Conservation (phyloP, 1,140 invertebrate genomes). For the Pollicipes pollicipes region DNA sequence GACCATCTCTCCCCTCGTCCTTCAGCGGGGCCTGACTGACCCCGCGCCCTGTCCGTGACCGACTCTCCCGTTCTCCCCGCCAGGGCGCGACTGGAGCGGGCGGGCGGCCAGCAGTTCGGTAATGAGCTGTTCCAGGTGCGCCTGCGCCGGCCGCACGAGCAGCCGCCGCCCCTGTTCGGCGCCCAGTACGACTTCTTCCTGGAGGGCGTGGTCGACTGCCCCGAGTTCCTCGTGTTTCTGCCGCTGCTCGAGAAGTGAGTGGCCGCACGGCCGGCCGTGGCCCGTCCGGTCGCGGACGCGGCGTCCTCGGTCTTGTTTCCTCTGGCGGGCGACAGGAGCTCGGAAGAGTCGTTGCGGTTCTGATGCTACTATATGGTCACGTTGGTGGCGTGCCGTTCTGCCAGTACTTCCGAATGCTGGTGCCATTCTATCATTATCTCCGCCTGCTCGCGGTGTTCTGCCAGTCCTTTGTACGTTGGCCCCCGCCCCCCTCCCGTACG, state of each 20-base stretch:
- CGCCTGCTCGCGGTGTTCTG: constrained; percentile 19
- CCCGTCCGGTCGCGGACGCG: background rate
- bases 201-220: constrained; percentile 92
- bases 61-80: constrained; percentile 11
- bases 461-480: too few relatives aligned
- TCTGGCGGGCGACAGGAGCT: constrained; percentile 5
- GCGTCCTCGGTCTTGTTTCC: constrained; percentile 7
- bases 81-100: constrained; percentile 39
- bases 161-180: constrained; percentile 72
- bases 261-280: background rate
- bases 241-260: constrained; percentile 54
- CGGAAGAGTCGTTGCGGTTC: constrained; percentile 6
- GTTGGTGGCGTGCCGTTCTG: too few relatives aligned
- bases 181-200: constrained; percentile 90
- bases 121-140: constrained; percentile 72
- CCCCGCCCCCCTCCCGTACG: too few relatives aligned
- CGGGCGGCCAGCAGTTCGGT: constrained; percentile 48
- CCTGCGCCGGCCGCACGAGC: constrained; percentile 49
- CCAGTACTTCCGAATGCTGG: too few relatives aligned
- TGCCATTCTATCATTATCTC: too few relatives aligned
- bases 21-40: too few relatives aligned
- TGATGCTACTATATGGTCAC: too few relatives aligned
- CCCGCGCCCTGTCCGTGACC: constrained; percentile 5
- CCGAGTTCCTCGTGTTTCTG: constrained; percentile 93
- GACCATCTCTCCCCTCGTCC: too few relatives aligned